A percentile compares a stretch with the other conserved stretches of the same genome.
phyloP scores from a whole-genome alignment of 2,888 invertebrate species.

The Mellilla xanthometata region DNA sequence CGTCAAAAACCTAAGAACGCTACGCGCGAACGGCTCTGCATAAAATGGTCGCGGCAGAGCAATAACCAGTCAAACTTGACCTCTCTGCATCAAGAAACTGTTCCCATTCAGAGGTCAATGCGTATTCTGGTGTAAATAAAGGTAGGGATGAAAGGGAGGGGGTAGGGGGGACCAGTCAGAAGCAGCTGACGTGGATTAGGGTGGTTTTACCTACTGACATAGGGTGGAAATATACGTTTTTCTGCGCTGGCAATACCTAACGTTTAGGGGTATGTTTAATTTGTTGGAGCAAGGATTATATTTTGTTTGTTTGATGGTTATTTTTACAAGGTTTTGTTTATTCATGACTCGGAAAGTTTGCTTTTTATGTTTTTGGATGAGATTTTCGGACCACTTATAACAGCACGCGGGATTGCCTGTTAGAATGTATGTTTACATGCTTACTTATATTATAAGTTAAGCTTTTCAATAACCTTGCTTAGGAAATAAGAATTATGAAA shows the following conservation, averaged over 20 bases:
- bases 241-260: constrained; percentile 43
- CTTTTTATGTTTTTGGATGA: neutral
- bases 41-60: constrained; percentile 36
- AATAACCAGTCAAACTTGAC: constrained; percentile 49
- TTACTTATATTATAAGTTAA: no score
- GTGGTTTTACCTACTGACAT: constrained; percentile 72
- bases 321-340: neutral
- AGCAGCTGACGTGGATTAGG: constrained; percentile 80
- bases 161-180: constrained; percentile 68
- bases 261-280: constrained; percentile 32
- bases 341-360: neutral
- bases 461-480: no score
- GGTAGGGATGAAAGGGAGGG: constrained; percentile 46
- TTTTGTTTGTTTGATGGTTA: constrained; percentile 15
- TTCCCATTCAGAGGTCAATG: constrained; percentile 42
- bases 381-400: no score
- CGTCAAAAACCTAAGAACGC: constrained; percentile 16
- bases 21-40: constrained; percentile 34
- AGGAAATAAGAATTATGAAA: no score
- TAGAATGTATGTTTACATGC: no score
- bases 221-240: constrained; percentile 50
- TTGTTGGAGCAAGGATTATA: constrained; percentile 32
- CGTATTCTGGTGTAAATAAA: constrained; percentile 54
- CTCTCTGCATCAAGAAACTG: constrained; percentile 37
- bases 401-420: no score